A percentile compares a stretch with the other conserved stretches of the same genome.
Evolutionary conservation across 2,888 invertebrate genomes (phyloP).

Genomic region (Diplazon laetatorius): DNA sequence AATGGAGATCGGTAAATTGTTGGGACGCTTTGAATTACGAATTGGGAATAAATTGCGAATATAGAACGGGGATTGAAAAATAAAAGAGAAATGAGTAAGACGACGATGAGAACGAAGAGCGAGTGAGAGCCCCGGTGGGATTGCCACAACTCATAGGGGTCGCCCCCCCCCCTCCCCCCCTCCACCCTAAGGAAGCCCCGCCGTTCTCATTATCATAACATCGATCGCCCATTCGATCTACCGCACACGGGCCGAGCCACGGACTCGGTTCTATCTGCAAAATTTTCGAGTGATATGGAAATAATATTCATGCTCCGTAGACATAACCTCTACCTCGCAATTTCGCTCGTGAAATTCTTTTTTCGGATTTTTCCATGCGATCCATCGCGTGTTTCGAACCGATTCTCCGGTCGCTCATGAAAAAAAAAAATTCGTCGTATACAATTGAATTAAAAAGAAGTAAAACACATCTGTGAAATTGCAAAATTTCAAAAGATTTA

Average conservation of each 20-base stretch:
- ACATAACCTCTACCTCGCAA: background rate
- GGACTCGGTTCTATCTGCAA: slow-evolving; percentile 68
- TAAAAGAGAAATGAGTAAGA: background rate
- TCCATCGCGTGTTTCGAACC: background rate
- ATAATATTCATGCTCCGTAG: slow-evolving; percentile 68
- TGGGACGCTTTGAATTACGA: slow-evolving; percentile 44
- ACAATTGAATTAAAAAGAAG: no score
- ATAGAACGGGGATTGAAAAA: no score
- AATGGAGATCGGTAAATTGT: slow-evolving; percentile 35
- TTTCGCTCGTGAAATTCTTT: background rate
- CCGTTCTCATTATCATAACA: slow-evolving; percentile 74
- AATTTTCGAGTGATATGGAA: slow-evolving; percentile 73
- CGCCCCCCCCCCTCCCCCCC: no score
- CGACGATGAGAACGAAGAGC: slow-evolving; percentile 12
- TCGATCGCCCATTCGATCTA: slow-evolving; percentile 74
- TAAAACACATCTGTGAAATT: no score
- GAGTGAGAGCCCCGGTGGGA: slow-evolving; percentile 59
- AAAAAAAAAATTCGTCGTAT: slow-evolving; percentile 21
- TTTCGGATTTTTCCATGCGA: slow-evolving; percentile 10
- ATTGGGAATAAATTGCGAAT: slow-evolving; percentile 20
- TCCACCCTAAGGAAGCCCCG: slow-evolving; percentile 20
- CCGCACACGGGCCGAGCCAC: background rate
- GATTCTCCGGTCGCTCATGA: background rate
- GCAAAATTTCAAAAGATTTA: no score
- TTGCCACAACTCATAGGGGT: no score